Evolutionary conservation across 1,140 invertebrate genomes (phyloP).

Genomic region (Dinoponera quadriceps): DNA sequence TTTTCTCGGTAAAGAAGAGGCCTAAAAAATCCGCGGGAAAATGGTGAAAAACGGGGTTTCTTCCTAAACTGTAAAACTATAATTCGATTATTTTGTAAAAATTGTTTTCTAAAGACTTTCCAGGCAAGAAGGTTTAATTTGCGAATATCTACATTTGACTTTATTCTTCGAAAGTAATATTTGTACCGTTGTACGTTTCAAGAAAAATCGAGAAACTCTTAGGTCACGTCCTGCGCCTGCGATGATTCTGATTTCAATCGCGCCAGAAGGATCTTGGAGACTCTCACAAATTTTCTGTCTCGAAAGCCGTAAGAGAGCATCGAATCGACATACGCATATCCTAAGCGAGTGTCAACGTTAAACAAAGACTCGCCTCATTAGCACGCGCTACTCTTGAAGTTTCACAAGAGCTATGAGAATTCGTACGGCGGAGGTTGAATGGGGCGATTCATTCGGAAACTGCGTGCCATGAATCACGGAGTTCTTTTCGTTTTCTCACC

Average conservation of each 20-base stretch:
- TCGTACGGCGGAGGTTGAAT: conserved; percentile 6
- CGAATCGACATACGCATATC: not conserved
- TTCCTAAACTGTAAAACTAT: no score
- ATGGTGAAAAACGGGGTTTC: no score
- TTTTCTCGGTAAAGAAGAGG: no score
- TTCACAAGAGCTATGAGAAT: conserved; percentile 8
- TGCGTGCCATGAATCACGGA: conserved; percentile 7
- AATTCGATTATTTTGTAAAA: no score
- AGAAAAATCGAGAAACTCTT: not conserved
- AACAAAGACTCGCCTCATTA: not conserved
- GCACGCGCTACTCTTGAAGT: not conserved
- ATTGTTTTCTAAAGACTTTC: no score
- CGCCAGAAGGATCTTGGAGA: no score
- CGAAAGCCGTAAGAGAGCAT: not conserved
- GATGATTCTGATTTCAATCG: conserved; percentile 3
- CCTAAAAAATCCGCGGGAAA: no score
- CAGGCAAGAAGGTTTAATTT: no score
- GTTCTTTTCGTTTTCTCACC: conserved; percentile 14
- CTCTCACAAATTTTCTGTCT: no score
- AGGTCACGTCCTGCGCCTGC: not conserved
- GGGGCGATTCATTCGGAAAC: conserved; percentile 25
- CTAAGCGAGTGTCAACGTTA: not conserved
- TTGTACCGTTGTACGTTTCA: conserved; percentile 20
- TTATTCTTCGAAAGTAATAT: not conserved
- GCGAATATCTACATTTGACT: no score